Conservation (phyloP, 2,113 vertebrate species). For the Onychostoma macrolepis region DNA sequence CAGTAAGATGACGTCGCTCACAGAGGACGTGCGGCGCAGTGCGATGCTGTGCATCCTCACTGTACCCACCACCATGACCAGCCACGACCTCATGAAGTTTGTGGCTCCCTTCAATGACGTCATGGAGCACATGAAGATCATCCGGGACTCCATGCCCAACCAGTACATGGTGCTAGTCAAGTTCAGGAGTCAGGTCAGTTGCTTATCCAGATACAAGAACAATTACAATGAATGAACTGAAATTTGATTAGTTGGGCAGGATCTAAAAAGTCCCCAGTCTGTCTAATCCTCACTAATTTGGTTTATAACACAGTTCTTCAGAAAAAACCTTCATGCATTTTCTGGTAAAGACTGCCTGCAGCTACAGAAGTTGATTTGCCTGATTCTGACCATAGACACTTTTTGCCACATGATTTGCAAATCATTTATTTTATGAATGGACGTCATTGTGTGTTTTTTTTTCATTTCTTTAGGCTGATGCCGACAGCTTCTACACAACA, state of each 20-base stretch:
- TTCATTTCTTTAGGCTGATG: constrained; percentile 80
- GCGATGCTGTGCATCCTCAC: constrained; percentile 98
- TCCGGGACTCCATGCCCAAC: constrained; percentile 95
- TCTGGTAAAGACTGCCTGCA: not conserved
- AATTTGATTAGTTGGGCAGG: not conserved
- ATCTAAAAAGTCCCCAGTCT: not conserved
- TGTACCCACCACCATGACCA: constrained; percentile 95
- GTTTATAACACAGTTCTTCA: not conserved
- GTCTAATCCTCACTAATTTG: not conserved
- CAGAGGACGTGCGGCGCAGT: constrained; percentile 88
- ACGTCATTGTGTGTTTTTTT: not conserved
- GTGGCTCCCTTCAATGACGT: constrained; percentile 94
- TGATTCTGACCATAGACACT: not conserved
- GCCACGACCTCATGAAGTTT: constrained; percentile 99
- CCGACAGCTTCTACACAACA: constrained; percentile 92
- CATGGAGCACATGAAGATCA: constrained; percentile 99
- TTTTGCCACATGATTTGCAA: not conserved
- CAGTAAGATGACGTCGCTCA: constrained; percentile 97
- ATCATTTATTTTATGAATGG: not conserved
- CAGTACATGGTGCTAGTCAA: constrained; percentile 98
- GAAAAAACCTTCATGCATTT: not conserved
- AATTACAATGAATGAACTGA: not conserved
- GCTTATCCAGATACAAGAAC: not conserved
- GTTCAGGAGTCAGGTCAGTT: constrained; percentile 89
- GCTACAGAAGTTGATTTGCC: not conserved